Evolutionary conservation across 2,113 vertebrate species (phyloP), one percentile per base, ranked within the genome.

Genomic region (Tragelaphus imberbis): DNA sequence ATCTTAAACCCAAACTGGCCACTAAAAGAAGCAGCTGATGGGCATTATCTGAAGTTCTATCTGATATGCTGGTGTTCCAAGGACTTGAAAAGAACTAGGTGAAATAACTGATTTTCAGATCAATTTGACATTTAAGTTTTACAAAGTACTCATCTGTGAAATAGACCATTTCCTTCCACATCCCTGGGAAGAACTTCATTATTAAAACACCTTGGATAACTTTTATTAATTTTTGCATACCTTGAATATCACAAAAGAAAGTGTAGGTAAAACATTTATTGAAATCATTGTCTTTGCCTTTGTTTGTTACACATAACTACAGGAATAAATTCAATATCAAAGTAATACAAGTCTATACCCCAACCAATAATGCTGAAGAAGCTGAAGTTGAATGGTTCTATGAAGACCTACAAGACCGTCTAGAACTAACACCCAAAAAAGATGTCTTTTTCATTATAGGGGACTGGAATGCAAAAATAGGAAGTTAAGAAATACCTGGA

Each of bases 171-270:
- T 95, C 94, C 94, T 36, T 93, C 51, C 21, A 51, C 56, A 51
- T 96, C 63, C 10, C 13, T 63, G 79, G 85, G 96, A 92, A 98
- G 94, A 96, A 96, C 93, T 98, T 96, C 97, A 97, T 91, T 84
- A 97, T 95, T 90, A 98, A 12, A 40, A 36, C 65, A 97, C 79
- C 93, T 95, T 94, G 92, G 96, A 88, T 63, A 97, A 92, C 93
- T 97, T 96, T 97, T 98, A 95, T 98, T 97, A 95, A 98, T 97
- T 98, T 97, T 91, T 96, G 47, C 53, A 27, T 95, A 96, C 51
- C 77, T 97, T 92, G 94, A 98, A 89, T 96, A 96, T 84, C 88
- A 91, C 61, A 94, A 97, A 96, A 87, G 92, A 95, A 15, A 91
- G n/a, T 90, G 68, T 63, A 93, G 71, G 84, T 97, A 55, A 97